phyloP scores from a whole-genome alignment of 2,888 invertebrate species.

The Flexamia atlantica region DNA sequence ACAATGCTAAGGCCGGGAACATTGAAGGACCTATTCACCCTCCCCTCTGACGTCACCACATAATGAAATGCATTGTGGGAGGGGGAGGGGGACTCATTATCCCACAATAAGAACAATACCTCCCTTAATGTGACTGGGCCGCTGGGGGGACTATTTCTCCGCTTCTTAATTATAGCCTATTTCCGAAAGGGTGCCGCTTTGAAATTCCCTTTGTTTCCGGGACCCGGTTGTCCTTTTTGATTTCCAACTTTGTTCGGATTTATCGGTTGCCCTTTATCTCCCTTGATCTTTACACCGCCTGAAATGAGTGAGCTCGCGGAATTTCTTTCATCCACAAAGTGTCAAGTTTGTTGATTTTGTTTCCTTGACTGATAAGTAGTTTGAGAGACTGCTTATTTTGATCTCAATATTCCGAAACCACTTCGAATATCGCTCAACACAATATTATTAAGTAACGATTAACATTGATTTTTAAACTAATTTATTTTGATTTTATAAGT shows the following conservation, averaged over 20 bases:
- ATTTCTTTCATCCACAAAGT: too few species aligned
- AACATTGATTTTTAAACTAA: too few species aligned
- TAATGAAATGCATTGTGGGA: conserved; percentile 63
- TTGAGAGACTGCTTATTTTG: too few species aligned
- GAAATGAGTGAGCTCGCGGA: neutral
- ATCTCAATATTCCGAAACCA: too few species aligned
- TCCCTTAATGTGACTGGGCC: conserved; percentile 59
- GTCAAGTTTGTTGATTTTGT: too few species aligned
- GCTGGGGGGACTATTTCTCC: conserved; percentile 53
- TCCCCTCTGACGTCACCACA: conserved; percentile 59
- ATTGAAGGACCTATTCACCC: conserved; percentile 58
- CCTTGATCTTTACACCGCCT: conserved; percentile 34
- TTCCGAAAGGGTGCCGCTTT: conserved; percentile 59
- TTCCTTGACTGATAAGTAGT: too few species aligned
- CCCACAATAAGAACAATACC: conserved; percentile 69
- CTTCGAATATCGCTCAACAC: too few species aligned
- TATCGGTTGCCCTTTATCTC: conserved; percentile 53
- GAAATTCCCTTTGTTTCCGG: conserved; percentile 52
- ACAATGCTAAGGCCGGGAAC: conserved; percentile 59
- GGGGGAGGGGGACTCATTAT: conserved; percentile 67
- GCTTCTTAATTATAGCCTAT: conserved; percentile 61
- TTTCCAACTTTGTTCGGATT: conserved; percentile 55
- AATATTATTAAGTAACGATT: too few species aligned
- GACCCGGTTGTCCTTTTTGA: conserved; percentile 56
- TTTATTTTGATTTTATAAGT: too few species aligned